Conservation (phyloP, 2,888 invertebrate genomes). For the Ethmia dodecea region DNA sequence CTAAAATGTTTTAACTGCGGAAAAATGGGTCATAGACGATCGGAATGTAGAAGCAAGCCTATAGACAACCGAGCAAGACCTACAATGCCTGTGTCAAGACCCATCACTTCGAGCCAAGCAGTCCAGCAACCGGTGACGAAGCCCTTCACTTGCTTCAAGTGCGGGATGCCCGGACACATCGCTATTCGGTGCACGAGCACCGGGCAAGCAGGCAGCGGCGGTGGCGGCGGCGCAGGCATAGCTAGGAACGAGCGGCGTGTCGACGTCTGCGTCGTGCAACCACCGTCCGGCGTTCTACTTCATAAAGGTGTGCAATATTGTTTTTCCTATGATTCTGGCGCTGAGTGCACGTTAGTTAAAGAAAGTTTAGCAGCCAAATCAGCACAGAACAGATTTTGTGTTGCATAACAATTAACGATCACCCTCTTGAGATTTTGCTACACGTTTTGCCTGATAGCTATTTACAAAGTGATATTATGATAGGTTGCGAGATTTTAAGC, state of each 20-base stretch:
- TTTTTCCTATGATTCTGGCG: constrained; percentile 21
- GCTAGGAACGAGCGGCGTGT: background rate
- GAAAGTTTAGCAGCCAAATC: constrained; percentile 9
- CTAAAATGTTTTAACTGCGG: background rate
- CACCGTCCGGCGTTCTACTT: background rate
- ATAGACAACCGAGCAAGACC: background rate
- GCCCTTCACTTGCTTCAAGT: background rate
- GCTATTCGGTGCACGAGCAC: background rate
- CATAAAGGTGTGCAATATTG: constrained; percentile 18
- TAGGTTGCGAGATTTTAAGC: background rate
- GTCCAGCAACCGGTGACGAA: background rate
- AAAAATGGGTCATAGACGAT: background rate
- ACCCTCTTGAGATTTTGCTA: constrained; percentile 10
- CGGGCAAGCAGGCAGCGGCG: background rate
- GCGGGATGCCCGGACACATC: background rate
- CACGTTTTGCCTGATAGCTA: constrained; percentile 8
- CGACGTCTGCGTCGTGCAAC: background rate
- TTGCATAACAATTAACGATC: constrained; percentile 2
- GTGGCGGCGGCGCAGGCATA: background rate
- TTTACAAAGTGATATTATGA: background rate
- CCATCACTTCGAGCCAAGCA: background rate
- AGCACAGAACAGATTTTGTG: constrained; percentile 13
- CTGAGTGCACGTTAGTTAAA: constrained; percentile 21
- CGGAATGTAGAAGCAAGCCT: background rate
- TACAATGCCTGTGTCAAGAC: no score